These are phyloP conservation scores for human DNA, from an alignment of 2,113 vertebrate species.

Conservation along the genomic window GRCh38 chr21:30514001-30514500, in stretches of 20 bases:
- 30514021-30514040: background rate
- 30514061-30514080: background rate
- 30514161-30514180: background rate
- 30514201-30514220: background rate
- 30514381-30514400: background rate
- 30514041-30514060: background rate
- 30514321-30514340: background rate
- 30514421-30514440: constrained; percentile 29
- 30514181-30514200: background rate
- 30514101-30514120: background rate
- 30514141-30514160: constrained; percentile 32
- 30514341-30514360: constrained; percentile 21
- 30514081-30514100: background rate
- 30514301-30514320: constrained; percentile 11
- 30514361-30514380: constrained; percentile 28
- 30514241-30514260: background rate
- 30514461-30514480: constrained; percentile 44
- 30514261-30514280: background rate
- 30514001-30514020: background rate
- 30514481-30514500: background rate
- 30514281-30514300: constrained; percentile 48
- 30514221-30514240: background rate
- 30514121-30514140: background rate
- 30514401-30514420: constrained; percentile 38
- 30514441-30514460: background rate